These are phyloP conservation scores for Halesus radiatus DNA, from an alignment of 1,140 invertebrate species.

Conservation along the genomic window DNA sequence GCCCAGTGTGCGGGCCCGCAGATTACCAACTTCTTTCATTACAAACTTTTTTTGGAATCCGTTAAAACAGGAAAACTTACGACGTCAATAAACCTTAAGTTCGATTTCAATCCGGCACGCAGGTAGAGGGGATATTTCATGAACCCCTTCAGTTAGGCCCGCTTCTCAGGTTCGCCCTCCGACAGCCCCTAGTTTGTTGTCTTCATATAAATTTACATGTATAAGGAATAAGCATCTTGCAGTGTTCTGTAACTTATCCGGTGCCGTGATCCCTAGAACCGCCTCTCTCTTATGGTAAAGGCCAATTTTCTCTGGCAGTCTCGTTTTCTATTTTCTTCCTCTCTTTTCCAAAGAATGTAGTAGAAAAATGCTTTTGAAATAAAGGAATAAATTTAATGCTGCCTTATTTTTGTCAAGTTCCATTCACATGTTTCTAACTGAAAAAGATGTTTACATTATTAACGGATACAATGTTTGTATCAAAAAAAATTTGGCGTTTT, in stretches of 20 bases:
- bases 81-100: constrained; percentile 18
- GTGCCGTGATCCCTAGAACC: background rate
- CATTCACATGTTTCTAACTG: too few relatives aligned
- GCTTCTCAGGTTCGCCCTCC: background rate
- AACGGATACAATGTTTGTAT: too few relatives aligned
- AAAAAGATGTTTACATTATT: too few relatives aligned
- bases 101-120: constrained; percentile 15
- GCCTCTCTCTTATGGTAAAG: background rate
- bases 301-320: too few relatives aligned
- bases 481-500: too few relatives aligned
- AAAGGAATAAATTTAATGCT: too few relatives aligned
- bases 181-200: background rate
- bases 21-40: constrained; percentile 39
- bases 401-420: too few relatives aligned
- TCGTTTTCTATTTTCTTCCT: background rate
- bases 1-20: background rate
- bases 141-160: background rate
- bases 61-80: constrained; percentile 33
- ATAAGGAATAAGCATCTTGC: background rate
- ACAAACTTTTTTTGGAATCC: constrained; percentile 33
- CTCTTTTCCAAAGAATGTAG: too few relatives aligned
- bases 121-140: constrained; percentile 7
- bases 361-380: too few relatives aligned
- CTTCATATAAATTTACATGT: constrained; percentile 21
- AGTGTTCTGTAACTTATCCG: background rate